phyloP scores from a whole-genome alignment of 2,888 invertebrate genomes.

The Hermodice carunculata region DNA sequence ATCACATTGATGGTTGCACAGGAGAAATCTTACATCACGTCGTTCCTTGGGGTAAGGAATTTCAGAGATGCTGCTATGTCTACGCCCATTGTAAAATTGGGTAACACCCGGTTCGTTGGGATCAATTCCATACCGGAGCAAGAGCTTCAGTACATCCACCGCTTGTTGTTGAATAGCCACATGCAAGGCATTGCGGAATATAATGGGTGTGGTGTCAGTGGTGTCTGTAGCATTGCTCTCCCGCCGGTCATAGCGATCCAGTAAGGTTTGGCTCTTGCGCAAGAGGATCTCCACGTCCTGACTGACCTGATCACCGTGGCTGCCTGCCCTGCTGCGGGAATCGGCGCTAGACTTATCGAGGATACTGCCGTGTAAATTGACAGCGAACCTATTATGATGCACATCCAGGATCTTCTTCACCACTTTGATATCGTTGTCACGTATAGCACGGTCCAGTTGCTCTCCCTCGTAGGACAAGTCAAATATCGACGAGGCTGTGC shows the following conservation, averaged over 20 bases:
- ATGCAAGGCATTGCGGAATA: constrained; percentile 74
- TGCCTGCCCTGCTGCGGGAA: neutral
- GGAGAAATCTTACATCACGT: constrained; percentile 16
- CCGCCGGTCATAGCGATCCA: constrained; percentile 64
- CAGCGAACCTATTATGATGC: constrained; percentile 52
- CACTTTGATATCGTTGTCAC: constrained; percentile 72
- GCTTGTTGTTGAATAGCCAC: constrained; percentile 75
- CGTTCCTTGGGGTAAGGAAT: constrained; percentile 12
- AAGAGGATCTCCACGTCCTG: constrained; percentile 67
- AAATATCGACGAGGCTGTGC: constrained; percentile 71
- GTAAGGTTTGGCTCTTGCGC: constrained; percentile 65
- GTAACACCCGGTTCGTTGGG: constrained; percentile 70
- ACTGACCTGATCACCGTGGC: constrained; percentile 35
- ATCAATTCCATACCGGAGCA: constrained; percentile 74
- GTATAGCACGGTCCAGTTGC: constrained; percentile 72
- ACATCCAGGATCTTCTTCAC: constrained; percentile 72
- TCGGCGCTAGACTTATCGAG: neutral
- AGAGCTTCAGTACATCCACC: constrained; percentile 72
- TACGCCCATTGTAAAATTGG: constrained; percentile 1
- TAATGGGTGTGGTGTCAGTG: constrained; percentile 65
- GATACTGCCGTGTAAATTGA: constrained; percentile 6
- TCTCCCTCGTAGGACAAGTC: constrained; percentile 72
- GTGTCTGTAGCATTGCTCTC: constrained; percentile 60
- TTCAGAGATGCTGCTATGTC: constrained; percentile 24
- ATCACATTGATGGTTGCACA: neutral